Base-by-base conservation (phyloP, 2,888 invertebrate species). In the Ischnus inquisitorius region DNA sequence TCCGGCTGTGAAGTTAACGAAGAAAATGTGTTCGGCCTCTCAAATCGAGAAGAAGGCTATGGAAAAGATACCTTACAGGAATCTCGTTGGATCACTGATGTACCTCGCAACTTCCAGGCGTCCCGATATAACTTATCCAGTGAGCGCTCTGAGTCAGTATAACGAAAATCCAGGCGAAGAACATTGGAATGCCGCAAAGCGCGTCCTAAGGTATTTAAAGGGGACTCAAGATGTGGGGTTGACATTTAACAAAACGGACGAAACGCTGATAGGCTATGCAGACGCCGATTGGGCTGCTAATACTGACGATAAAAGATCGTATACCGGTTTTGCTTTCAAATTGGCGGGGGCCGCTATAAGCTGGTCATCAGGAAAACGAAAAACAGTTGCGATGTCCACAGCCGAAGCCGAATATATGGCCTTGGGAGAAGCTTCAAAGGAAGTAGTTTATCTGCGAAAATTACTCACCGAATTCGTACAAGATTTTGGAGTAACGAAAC, bases 21-120 rank as follows among this genome's bases (percentile, higher is more conserved):
- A 84, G 43, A 28, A 54, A n/a, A 82, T 82, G 65, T 57, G 78
- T 60, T 76, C 82, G 62, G 71, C 12, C 12, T 82, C 62, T 3
- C 64, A 85, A 41, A 65, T 77, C 41, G 82, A 85, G n/a, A 39
- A 25, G 34, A 64, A 65, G 28, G 76, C 54, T 12, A 69, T 72
- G 46, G 67, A 80, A n/a, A 67, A 83, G 19, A 41, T 75, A 41
- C 86, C 85, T 0, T 86, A 82, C 60, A 75, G 72, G 19, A 28
- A 28, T 14, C 68, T 68, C 8, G 68, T 68, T 25, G 68, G 68
- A 51, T 68, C 68, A 25, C 28, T 43, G 25, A 68, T 68, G 68
- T 68, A 68, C 12, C 68, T 68, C 68, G 68, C 68, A 68, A 68
- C 46, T 1, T 68, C 43, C 28, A 68, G 19, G 25, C 46, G 68